Evolutionary conservation across 1,140 invertebrate genomes (phyloP), one percentile per base, ranked within the genome.

Genomic region (Drosophila bifasciata): DNA sequence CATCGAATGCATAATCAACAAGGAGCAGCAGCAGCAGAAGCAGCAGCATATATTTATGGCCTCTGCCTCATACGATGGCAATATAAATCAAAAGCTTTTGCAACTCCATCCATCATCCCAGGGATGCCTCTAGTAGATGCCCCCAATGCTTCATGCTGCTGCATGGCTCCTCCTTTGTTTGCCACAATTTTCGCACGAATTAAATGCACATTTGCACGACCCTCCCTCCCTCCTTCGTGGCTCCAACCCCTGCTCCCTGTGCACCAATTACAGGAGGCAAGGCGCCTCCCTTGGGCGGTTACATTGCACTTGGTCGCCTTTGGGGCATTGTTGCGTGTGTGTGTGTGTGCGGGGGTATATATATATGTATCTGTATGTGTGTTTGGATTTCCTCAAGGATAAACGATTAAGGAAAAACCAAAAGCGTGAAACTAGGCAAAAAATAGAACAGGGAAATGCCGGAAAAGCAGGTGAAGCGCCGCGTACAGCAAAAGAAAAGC

Each of bases 71-170:
- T 64, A 73, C 81, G 80, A 68, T 73, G 67, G 67, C 76, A 80
- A 80, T 85, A 85, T 85, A 85, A 85, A 85, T 85, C 80, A 85
- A 86, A 85, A 85, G 80, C 83, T 85, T 85, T 85, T 49, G 60
- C 81, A 81, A 85, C 81, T 84, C 80, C 80, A 84, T 84, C 80
- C 78, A 84, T 84, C 80, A 84, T 76, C 60, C 60, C 76, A 46
- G 81, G 84, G 66, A 79, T 80, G 70, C 50, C 17, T 36, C 45
- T 21, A 32, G n/a, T 21, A 32, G n/a, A 11, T 44, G 41, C 13
- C 28, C n/a, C 28, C 28, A 23, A 23, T 15, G 5, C 15, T 43
- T 15, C 36, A 41, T 17, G 25, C 23, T 15, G 11, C 17, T 39
- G 32, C 15, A 0, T 41, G n/a, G 3, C 23, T 48, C 28, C 23